Base-by-base conservation (phyloP, 35 echinoderm and acorn worm genomes). In the Apostichopus japonicus region DNA sequence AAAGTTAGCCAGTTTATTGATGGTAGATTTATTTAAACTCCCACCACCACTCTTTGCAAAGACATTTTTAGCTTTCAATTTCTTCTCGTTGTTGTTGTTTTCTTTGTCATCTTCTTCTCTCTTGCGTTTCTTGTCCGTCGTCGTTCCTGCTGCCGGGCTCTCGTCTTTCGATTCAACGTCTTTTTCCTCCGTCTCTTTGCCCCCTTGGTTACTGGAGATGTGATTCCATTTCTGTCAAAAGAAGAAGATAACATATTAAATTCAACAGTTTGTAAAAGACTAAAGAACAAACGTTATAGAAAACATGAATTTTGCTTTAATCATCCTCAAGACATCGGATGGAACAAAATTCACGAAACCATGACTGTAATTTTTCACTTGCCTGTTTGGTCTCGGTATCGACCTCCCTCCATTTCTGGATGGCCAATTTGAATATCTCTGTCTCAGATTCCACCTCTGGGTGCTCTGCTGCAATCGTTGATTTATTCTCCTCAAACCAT, bases 351-450 rank as follows among this genome's bases (percentile, higher is more conserved):
- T 44, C 33, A 3, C 33, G 33, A n/a, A 6, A 78, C 77, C 6
- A 15, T 14, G 13, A 54, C 23, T 19, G 33, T 65, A 44, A 44
- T 3, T 33, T 44, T 44, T 44, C 33, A 44, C 33, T 44, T 94
- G 94, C 97, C 95, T 99, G 86, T 54, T 94, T 99, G 23, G 94
- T 86, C 11, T 99, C 95, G 25, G 91, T 19, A 11, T 87, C 77
- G 0, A 99, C 13, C 14, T 77, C 77, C 58, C 94, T 94, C 97
- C 97, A 99, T 83, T 70, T 96, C 80, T 94, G 91, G 23, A 92
- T 95, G 13, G 97, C 97, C 72, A 94, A 23, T 92, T 98, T 99
- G 22, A 94, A 79, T 14, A 99, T 86, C 25, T 94, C 87, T 90
- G 78, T 56, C 21, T 98, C 94, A 72, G 76, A 59, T 0, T 80